Evolutionary conservation across 2,888 invertebrate species (phyloP).

Genomic region (Mesorhabditis spiculigera): DNA sequence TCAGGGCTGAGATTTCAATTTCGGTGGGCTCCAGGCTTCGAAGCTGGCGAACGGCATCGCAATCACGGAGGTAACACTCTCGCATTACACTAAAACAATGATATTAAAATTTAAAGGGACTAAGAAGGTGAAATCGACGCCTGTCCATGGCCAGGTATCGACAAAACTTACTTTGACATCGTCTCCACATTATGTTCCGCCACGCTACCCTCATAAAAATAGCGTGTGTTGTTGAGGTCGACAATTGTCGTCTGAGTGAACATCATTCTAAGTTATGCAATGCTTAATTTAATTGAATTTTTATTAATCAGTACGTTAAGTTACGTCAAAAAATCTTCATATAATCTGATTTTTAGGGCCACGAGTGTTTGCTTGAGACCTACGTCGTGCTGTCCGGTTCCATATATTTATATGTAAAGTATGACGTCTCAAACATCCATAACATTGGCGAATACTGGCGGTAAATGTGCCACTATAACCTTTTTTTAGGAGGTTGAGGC

Average conservation of each 20-base stretch:
- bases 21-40: neutral
- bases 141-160: too few species aligned
- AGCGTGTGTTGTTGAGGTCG: neutral
- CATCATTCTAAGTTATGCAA: neutral
- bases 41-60: neutral
- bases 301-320: too few species aligned
- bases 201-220: neutral
- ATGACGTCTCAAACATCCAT: neutral
- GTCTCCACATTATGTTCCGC: neutral
- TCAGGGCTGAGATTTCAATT: neutral
- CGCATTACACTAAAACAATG: neutral
- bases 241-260: neutral
- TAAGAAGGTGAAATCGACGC: too few species aligned
- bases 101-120: neutral
- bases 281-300: too few species aligned
- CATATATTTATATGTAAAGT: slow-evolving; percentile 1
- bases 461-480: slow-evolving; percentile 4
- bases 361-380: neutral
- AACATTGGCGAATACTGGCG: neutral
- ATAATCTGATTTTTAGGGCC: too few species aligned
- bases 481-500: neutral
- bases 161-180: neutral
- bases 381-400: neutral
- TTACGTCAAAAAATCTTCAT: too few species aligned
- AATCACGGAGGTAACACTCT: neutral